Conservation (phyloP, 1,140 invertebrate genomes). For the Drosophila pseudoananassae region DNA sequence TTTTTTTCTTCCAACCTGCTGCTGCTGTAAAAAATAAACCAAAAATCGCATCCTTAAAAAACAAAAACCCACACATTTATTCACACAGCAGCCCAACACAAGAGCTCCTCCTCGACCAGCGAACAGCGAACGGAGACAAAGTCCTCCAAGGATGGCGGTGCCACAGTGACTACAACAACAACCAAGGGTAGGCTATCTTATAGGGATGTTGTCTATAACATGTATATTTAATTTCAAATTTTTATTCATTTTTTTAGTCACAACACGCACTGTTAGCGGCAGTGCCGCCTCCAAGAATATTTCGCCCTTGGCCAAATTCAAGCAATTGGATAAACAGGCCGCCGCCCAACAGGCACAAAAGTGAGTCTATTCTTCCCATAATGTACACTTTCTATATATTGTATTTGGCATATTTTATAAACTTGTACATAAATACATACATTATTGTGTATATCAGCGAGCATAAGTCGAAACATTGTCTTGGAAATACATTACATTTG, state of each 20-base stretch:
- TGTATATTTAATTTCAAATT: constrained; percentile 4
- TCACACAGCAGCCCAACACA: constrained; percentile 79
- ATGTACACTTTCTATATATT: neutral
- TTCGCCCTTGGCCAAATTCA: constrained; percentile 95
- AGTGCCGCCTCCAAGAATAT: constrained; percentile 88
- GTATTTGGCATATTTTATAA: neutral
- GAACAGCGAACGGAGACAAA: constrained; percentile 79
- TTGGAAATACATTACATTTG: constrained; percentile 1
- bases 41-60: constrained; percentile 62
- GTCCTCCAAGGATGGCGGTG: constrained; percentile 81
- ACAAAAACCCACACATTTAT: constrained; percentile 56
- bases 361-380: constrained; percentile 85
- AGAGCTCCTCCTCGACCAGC: constrained; percentile 77
- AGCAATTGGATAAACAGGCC: constrained; percentile 92
- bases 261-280: constrained; percentile 86
- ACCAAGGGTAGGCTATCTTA: constrained; percentile 67
- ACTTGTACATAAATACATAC: constrained; percentile 7
- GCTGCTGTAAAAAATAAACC: constrained; percentile 36
- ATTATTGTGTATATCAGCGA: constrained; percentile 1
- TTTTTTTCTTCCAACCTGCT: constrained; percentile 47
- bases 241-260: constrained; percentile 85
- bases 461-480: neutral
- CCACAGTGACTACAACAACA: constrained; percentile 82
- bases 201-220: neutral
- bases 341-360: constrained; percentile 90